phyloP scores from a whole-genome alignment of 2,888 invertebrate species.

The Drosophila mimica region DNA sequence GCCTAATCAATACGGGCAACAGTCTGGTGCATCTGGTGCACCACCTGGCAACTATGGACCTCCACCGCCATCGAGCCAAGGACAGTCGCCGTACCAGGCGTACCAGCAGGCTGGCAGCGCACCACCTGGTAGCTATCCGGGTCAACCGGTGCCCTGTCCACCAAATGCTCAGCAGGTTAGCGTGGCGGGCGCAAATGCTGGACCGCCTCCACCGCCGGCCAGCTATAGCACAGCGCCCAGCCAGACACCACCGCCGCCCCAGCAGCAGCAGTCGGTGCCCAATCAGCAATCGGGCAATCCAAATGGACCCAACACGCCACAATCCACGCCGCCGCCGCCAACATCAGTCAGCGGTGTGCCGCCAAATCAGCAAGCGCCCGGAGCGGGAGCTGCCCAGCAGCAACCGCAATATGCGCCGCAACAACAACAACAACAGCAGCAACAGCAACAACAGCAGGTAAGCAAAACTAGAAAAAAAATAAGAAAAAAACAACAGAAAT shows the following conservation, averaged over 20 bases:
- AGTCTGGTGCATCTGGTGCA: slow-evolving; percentile 55
- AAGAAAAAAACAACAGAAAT: not conserved
- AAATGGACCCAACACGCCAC: slow-evolving; percentile 77
- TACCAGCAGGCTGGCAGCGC: slow-evolving; percentile 82
- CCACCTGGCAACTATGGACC: slow-evolving; percentile 85
- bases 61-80: slow-evolving; percentile 74
- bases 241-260: slow-evolving; percentile 82
- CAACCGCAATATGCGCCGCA: slow-evolving; percentile 68
- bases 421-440: slow-evolving; percentile 38
- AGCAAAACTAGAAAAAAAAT: not conserved
- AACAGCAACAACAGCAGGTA: slow-evolving; percentile 58
- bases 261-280: slow-evolving; percentile 83
- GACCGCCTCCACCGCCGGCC: slow-evolving; percentile 78
- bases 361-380: slow-evolving; percentile 63
- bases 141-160: slow-evolving; percentile 70
- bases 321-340: slow-evolving; percentile 76
- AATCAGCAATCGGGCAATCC: slow-evolving; percentile 74
- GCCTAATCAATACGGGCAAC: slow-evolving; percentile 69
- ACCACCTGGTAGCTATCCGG: slow-evolving; percentile 77
- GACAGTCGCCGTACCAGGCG: slow-evolving; percentile 85
- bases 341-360: slow-evolving; percentile 52
- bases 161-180: slow-evolving; percentile 73
- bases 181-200: slow-evolving; percentile 68
- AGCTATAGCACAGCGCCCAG: slow-evolving; percentile 86
- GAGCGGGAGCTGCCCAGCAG: slow-evolving; percentile 51